Evolutionary conservation across 37 sponge, comb jelly and placozoan species (phyloP).

Genomic region (Dysidea cf. avara): DNA sequence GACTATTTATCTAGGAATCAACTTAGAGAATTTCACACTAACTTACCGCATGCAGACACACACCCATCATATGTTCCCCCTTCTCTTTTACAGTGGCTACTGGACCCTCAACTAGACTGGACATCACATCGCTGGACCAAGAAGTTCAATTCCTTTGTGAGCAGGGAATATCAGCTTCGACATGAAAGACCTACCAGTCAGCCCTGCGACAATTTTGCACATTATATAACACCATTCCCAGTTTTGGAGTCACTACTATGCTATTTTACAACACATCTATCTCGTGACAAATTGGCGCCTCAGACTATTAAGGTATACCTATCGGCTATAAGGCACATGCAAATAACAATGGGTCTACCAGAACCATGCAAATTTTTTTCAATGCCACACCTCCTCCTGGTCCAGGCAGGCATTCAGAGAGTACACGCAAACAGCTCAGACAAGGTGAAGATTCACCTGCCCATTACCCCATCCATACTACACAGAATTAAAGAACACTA

Average conservation of each 20-base stretch:
- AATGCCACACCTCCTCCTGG: slow-evolving; percentile 32
- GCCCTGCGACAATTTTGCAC: slow-evolving; percentile 19
- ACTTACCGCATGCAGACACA: slow-evolving; percentile 4
- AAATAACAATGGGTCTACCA: slow-evolving; percentile 36
- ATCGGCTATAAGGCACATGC: slow-evolving; percentile 45
- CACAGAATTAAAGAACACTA: neutral
- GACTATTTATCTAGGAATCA: too few species aligned
- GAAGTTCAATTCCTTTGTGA: slow-evolving; percentile 28
- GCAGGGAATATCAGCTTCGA: slow-evolving; percentile 45
- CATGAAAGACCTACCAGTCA: slow-evolving; percentile 38
- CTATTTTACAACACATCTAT: slow-evolving; percentile 28
- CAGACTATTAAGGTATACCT: slow-evolving; percentile 57
- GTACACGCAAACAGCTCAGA: neutral
- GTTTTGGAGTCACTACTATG: slow-evolving; percentile 30
- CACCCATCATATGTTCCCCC: neutral
- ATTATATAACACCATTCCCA: slow-evolving; percentile 41
- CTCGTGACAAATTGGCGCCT: slow-evolving; percentile 8
- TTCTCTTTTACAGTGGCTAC: neutral
- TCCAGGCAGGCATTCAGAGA: slow-evolving; percentile 42
- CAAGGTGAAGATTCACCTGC: neutral
- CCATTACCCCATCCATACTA: neutral
- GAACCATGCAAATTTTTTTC: slow-evolving; percentile 30
- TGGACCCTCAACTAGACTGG: slow-evolving; percentile 45
- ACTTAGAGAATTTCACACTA: neutral
- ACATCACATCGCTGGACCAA: slow-evolving; percentile 43